Base-by-base conservation (phyloP, 1,140 invertebrate species). In the Macrostomum lignano region DNA sequence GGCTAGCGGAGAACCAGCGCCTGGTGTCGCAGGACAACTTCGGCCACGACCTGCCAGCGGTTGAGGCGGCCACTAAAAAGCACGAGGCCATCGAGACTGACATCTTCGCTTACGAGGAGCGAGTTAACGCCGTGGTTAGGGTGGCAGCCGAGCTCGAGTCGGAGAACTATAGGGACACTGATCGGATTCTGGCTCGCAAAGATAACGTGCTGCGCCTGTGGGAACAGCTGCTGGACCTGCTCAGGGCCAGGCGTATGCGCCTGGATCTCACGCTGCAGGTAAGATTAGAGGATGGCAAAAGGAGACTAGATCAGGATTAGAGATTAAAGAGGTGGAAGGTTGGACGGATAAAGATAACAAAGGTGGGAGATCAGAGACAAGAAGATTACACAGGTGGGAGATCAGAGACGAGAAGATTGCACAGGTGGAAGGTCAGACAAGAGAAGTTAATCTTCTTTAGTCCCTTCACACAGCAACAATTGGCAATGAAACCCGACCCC, bases 71-170 rank as follows among this genome's bases (percentile, higher is more conserved):
- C 1, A 84, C 82, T 17, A 96, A 96, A 64, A 96, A 98, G 53
- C 88, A 98, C 52, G 88, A 96, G 59, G 88, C 88, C 19, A 96
- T 96, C 45, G 86, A 96, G 57, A 96, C 88, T 0, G 91, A 98
- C 47, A 98, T 98, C 46, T 79, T 91, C 51, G 86, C 91, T 0
- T 98, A 96, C 45, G 88, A 98, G 59, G 91, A 98, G 56, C 69
- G 91, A 33, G 86, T 98, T 0, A 81, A 93, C 52, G 86, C 88
- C 0, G 86, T 98, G 0, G 82, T 94, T 29, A 75, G 82, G 3
- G 86, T 98, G 0, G 88, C 82, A 23, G 71, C 73, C 37, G 88
- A 98, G 60, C 58, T 98, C 13, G 77, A 94, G 52, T 69, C 78
- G 17, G 91, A 98, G 55, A 79, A 81, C 38, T 98, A 96, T 55